Percentiles rank a stretch among this genome's conserved stretches.
These are phyloP conservation scores for Chlorocebus sabaeus DNA, from an alignment of 2,113 vertebrate species.

Conservation along the genomic window DNA sequence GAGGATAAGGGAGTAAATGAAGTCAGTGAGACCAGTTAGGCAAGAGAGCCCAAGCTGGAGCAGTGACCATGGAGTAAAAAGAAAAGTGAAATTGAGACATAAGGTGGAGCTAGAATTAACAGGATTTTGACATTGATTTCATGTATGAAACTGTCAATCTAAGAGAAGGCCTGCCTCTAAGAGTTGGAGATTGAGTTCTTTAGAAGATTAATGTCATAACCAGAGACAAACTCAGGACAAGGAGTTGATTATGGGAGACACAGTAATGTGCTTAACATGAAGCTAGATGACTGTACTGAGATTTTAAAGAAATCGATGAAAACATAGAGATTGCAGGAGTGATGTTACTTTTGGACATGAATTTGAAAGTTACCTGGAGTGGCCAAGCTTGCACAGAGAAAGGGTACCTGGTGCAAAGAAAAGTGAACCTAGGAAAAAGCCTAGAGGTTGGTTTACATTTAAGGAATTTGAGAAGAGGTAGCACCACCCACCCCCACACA, in stretches of 20 bases:
- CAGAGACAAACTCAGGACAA: not conserved
- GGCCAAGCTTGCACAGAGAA: not conserved
- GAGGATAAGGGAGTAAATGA: not conserved
- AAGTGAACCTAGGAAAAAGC: not conserved
- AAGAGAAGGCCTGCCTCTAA: not conserved
- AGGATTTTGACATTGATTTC: not conserved
- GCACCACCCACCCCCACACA: not conserved
- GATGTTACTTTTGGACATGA: not conserved
- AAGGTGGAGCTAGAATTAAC: not conserved
- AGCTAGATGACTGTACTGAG: not conserved
- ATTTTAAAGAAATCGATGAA: not conserved
- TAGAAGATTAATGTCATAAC: not conserved
- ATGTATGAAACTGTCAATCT: not conserved
- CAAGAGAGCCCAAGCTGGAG: not conserved
- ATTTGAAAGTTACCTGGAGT: not conserved
- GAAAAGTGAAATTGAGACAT: not conserved
- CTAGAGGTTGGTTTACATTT: not conserved
- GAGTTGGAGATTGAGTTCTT: not conserved
- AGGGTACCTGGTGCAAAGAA: not conserved
- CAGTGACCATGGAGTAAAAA: not conserved
- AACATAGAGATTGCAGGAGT: not conserved
- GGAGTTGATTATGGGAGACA: not conserved
- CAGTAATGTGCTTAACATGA: not conserved
- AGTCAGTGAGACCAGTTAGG: not conserved
- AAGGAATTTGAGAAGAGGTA: not conserved